These are phyloP conservation scores for Chaetorhynchus papuensis DNA, from an alignment of 2,113 vertebrate genomes.

Conservation along the genomic window DNA sequence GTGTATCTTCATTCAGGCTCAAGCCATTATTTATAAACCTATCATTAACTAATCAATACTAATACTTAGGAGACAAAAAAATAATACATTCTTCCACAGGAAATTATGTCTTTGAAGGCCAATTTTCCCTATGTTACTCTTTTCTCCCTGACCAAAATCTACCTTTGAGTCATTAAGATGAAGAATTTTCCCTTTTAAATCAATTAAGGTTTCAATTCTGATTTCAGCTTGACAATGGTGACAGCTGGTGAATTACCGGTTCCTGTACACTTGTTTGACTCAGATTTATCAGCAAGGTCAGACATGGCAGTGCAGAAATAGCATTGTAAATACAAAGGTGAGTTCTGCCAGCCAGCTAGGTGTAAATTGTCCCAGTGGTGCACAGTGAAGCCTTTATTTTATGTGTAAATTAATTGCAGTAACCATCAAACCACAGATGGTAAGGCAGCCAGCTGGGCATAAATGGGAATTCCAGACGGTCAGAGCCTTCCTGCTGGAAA, in stretches of 20 bases:
- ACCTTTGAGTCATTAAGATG: background rate
- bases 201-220: background rate
- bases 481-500: constrained; percentile 18
- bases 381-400: constrained; percentile 53
- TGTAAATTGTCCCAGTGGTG: constrained; percentile 49
- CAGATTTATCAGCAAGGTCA: constrained; percentile 49
- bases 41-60: background rate
- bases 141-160: background rate
- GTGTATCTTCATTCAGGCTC: background rate
- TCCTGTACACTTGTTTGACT: background rate
- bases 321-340: constrained; percentile 38
- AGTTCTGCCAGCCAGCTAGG: constrained; percentile 44
- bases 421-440: constrained; percentile 60
- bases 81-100: background rate
- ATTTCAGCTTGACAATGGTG: background rate
- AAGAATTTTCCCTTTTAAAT: background rate
- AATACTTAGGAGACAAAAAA: background rate
- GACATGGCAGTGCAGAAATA: background rate
- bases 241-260: background rate
- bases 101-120: background rate
- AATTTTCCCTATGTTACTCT: background rate
- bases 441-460: constrained; percentile 34
- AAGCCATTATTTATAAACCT: background rate
- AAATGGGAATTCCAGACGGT: constrained; percentile 29
- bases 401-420: constrained; percentile 66